Evolutionary conservation across 2,888 invertebrate species (phyloP), one percentile per base, ranked within the genome.

Genomic region (Timema podura): DNA sequence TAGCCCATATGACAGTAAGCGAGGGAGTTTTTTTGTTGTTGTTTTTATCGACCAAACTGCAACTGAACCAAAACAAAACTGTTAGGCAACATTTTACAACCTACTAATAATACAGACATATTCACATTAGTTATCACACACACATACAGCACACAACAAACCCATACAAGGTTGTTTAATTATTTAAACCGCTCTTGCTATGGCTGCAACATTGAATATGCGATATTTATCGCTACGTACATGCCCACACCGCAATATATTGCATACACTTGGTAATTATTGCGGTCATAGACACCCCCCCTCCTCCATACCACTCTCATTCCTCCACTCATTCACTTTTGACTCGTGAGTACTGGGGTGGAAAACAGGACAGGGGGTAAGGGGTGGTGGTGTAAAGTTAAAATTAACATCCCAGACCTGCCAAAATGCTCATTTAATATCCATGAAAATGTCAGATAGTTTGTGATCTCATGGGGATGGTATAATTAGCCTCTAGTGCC

Each of bases 381-480:
- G 30, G 30, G 30, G 59, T n/a, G n/a, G n/a, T n/a, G 70, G 68
- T 65, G 68, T 48, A 68, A 68, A 71, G 71, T 71, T 71, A 68
- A 71, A 71, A 71, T 71, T 71, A 71, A 68, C 71, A 65, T 45
- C 64, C 65, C 68, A 49, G 15, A 70, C 67, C 70, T 73, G 73
- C 71, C 73, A 73, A 71, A 71, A 68, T 65, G 30, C 70, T 71
- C 73, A 73, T 73, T 57, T 70, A 73, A 73, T 71, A 73, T 71
- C 68, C 67, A 70, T 69, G 71, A 69, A 71, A 70, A 66, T 71
- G 73, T 68, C 72, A 65, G 65, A 46, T 51, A 54, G 30, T 30
- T 30, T 30, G 30, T 30, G 30, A 30, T 30, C 68, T 68, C 68
- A 47, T 68, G 68, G 68, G 68, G 30, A 30, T 30, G 30, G 30